Conservation (phyloP, 2,888 invertebrate species). For the Apocheima hispidaria region DNA sequence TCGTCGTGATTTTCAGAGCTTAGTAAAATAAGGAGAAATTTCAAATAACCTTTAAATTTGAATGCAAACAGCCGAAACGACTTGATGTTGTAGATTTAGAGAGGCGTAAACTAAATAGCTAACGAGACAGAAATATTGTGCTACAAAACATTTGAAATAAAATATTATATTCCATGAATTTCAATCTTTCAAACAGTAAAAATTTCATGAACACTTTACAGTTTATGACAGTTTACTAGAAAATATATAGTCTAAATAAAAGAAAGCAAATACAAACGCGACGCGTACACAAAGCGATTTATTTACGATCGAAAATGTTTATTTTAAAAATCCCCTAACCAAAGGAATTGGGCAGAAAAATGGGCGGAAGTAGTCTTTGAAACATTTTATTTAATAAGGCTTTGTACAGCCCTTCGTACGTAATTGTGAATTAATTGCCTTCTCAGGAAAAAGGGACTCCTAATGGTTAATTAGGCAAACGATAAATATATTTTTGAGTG, state of each 20-base stretch:
- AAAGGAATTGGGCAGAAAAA: conserved; percentile 68
- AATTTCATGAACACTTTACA: not conserved
- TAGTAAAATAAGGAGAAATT: conserved; percentile 15
- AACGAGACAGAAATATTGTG: conserved; percentile 36
- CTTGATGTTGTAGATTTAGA: conserved; percentile 3
- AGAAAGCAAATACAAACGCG: not conserved
- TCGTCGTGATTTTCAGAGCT: conserved; percentile 15
- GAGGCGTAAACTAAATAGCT: conserved; percentile 22
- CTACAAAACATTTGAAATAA: not conserved
- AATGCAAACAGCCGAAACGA: conserved; percentile 7
- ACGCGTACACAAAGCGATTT: not conserved
- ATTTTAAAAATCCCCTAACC: conserved; percentile 19
- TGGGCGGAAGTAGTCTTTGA: conserved; percentile 63
- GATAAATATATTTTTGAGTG: conserved; percentile 72
- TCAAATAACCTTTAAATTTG: conserved; percentile 12
- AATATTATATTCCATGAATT: not conserved
- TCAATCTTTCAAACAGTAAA: not conserved
- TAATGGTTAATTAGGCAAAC: conserved; percentile 74
- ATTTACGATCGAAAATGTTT: not conserved
- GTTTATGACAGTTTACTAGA: not conserved
- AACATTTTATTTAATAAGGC: conserved; percentile 81
- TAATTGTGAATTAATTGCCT: conserved; percentile 82
- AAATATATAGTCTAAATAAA: no score
- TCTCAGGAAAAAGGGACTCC: conserved; percentile 68
- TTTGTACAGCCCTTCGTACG: conserved; percentile 75